phyloP scores from a whole-genome alignment of 2,113 vertebrate genomes.

The Dipodomys ordii region DNA sequence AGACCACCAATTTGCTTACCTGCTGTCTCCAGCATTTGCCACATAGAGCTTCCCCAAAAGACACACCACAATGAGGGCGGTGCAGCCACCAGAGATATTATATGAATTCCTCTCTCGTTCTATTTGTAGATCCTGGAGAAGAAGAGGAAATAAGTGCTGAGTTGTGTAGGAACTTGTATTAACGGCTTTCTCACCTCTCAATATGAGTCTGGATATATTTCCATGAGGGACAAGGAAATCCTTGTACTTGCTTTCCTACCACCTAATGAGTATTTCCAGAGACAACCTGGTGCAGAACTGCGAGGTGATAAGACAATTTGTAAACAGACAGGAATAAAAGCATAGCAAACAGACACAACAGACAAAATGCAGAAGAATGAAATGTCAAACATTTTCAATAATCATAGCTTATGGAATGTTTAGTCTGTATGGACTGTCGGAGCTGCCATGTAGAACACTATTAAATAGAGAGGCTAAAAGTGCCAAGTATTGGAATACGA shows the following conservation, averaged over 20 bases:
- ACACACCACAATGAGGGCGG: slow-evolving; percentile 94
- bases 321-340: not conserved
- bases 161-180: not conserved
- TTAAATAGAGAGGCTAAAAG: not conserved
- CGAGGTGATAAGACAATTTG: not conserved
- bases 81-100: slow-evolving; percentile 95
- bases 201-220: not conserved
- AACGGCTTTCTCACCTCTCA: not conserved
- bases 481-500: not conserved
- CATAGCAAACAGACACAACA: not conserved
- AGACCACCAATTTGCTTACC: slow-evolving; percentile 85
- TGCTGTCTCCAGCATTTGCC: slow-evolving; percentile 97
- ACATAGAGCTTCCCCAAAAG: slow-evolving; percentile 96
- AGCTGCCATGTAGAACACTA: not conserved
- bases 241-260: not conserved
- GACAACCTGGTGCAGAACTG: not conserved
- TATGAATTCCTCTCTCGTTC: slow-evolving; percentile 93
- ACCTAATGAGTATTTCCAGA: not conserved
- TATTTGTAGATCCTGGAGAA: slow-evolving; percentile 93
- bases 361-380: not conserved
- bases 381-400: not conserved
- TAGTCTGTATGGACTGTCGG: not conserved
- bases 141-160: slow-evolving; percentile 47
- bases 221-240: not conserved
- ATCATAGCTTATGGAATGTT: not conserved